Evolutionary conservation across 1,140 invertebrate species (phyloP).

Genomic region (Drosophila subpulchrella): DNA sequence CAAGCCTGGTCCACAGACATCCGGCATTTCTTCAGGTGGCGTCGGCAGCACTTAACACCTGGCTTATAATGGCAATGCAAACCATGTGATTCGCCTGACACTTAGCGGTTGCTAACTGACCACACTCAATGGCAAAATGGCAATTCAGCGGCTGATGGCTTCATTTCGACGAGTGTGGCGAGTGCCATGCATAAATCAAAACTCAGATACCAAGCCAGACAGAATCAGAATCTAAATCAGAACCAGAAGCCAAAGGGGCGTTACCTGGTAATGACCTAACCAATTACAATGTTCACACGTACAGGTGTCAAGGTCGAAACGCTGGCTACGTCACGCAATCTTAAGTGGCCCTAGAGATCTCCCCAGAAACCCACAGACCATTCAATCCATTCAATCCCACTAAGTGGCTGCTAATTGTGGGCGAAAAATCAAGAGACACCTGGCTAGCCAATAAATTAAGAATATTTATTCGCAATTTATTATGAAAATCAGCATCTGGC

Average conservation of each 20-base stretch:
- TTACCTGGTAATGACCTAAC: conserved; percentile 1
- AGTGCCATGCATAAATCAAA: conserved; percentile 24
- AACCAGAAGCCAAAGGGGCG: conserved; percentile 6
- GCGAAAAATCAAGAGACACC: conserved; percentile 22
- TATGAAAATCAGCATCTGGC: conserved; percentile 15
- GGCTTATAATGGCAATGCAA: conserved; percentile 1
- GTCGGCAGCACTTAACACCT: conserved; percentile 18
- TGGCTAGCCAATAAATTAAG: conserved; percentile 35
- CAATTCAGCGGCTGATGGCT: conserved; percentile 10
- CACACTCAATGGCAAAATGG: conserved; percentile 25
- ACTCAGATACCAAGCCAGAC: not conserved
- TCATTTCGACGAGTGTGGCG: conserved; percentile 13
- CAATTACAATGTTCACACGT: conserved; percentile 6
- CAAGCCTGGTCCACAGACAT: conserved; percentile 8
- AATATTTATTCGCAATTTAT: conserved; percentile 42
- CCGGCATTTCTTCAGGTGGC: conserved; percentile 15
- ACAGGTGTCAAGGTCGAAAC: conserved; percentile 26
- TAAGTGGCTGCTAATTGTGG: conserved; percentile 36
- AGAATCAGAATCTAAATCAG: not conserved
- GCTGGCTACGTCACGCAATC: conserved; percentile 9
- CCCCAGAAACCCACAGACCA: not conserved
- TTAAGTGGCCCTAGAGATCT: conserved; percentile 15
- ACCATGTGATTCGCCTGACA: conserved; percentile 25
- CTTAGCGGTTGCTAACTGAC: conserved; percentile 36
- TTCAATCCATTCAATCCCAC: not conserved